Evolutionary conservation across 2,797 vertebrate genomes (phyloP), one percentile per base, ranked within the genome.

Genomic region (Sylvilagus floridanus): DNA sequence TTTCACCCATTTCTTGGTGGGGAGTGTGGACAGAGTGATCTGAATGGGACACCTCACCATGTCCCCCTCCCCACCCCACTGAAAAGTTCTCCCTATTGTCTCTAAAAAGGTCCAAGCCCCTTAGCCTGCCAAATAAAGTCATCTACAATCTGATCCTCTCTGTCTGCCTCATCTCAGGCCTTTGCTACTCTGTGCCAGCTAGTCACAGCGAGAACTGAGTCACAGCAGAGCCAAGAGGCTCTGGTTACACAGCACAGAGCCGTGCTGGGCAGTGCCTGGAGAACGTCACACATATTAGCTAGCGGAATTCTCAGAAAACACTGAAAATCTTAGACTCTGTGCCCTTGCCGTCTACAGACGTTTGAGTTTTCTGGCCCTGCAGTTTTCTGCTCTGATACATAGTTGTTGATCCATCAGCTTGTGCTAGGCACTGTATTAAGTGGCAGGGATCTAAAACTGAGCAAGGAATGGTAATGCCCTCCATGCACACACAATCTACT

Each of bases 51-150:
- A 68, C 52, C 7, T 65, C 73, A 87, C 28, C 10, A 32, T 47
- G 32, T 73, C 62, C 60, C 47, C 52, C 9, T 73, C 54, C 60
- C 47, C 52, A 7, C 9, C 11, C 22, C 9, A 11, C 42, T 57
- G 32, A 68, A 79, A 91, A 69, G 3, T 84, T 81, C 76, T 77
- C 26, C 54, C 42, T 75, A 4, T 42, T 72, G 17, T 78, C 78
- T 76, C 54, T 75, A 90, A 42, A 75, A 88, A 87, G 85, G 50
- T 32, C 50, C 19, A 32, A 88, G 32, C 50, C 69, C 26, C 50
- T 94, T 52, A 68, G 63, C 30, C 28, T 65, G 47, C 73, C 66
- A 88, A 93, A 77, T 69, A 35, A 88, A 83, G 78, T 79, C 65
- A 50, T 30, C 42, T 84, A 78, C 63, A 73, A 19, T 21, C 47